phyloP scores from a whole-genome alignment of 92 coral and sea anemone genomes.

The Phenganax subtilis region DNA sequence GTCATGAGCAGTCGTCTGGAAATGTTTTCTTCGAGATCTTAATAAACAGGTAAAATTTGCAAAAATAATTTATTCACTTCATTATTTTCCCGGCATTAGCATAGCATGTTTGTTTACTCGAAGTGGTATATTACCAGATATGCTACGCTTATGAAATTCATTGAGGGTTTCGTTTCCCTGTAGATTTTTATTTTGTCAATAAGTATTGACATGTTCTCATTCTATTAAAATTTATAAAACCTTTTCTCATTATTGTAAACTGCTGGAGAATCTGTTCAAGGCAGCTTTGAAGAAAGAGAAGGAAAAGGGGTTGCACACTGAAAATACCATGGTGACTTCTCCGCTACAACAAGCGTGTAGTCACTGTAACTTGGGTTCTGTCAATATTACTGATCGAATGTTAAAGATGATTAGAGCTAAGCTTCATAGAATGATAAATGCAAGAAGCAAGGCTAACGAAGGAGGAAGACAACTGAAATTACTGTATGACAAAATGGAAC shows the following conservation, averaged over 20 bases:
- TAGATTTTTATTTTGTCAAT: background rate
- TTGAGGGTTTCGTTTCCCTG: background rate
- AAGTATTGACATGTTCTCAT: background rate
- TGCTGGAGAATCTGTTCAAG: conserved; percentile 2
- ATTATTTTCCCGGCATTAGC: no score
- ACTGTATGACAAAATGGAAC: background rate
- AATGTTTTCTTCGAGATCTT: conserved; percentile 26
- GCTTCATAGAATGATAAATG: background rate
- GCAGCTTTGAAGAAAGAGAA: conserved; percentile 20
- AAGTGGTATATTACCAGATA: no score
- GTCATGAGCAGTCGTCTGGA: conserved; percentile 12
- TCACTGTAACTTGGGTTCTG: conserved; percentile 6
- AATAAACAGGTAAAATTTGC: conserved; percentile 24
- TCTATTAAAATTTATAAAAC: background rate
- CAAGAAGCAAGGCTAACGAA: background rate
- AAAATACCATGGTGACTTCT: background rate
- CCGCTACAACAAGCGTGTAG: conserved; percentile 6
- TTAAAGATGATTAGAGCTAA: conserved; percentile 8
- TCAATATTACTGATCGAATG: conserved; percentile 10
- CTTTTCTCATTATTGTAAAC: conserved; percentile 1
- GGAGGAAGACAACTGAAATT: conserved; percentile 17
- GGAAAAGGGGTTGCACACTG: conserved; percentile 9
- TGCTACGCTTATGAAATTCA: no score
- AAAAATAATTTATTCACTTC: background rate
- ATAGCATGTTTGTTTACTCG: no score